These are phyloP conservation scores for Vultur gryphus DNA, from an alignment of 2,797 vertebrate genomes.

Conservation along the genomic window DNA sequence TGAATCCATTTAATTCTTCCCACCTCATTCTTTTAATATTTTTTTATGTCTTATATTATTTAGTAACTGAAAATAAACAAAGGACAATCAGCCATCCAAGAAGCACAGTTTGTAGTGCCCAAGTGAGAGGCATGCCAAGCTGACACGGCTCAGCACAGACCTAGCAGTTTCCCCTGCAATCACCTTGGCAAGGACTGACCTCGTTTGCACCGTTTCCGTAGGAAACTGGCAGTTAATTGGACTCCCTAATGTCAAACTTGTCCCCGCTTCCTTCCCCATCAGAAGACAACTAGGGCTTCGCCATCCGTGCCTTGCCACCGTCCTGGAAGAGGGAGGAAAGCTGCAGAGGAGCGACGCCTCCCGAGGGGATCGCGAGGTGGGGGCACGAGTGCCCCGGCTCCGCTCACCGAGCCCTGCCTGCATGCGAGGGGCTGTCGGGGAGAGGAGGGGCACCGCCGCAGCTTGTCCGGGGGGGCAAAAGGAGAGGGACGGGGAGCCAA, in stretches of 20 bases:
- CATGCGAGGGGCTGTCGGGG: not conserved
- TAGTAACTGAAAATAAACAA: not conserved
- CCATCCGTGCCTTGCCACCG: not conserved
- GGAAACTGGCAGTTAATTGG: not conserved
- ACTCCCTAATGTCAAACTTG: not conserved
- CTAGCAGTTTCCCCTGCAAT: no score
- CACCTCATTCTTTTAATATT: not conserved
- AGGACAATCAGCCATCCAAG: not conserved
- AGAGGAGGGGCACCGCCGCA: not conserved
- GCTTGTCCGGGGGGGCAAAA: not conserved
- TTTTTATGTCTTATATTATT: not conserved
- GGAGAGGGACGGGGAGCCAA: accelerated
- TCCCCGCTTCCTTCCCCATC: not conserved
- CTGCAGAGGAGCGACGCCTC: not conserved
- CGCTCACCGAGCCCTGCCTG: not conserved
- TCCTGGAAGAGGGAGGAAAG: not conserved
- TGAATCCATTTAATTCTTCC: not conserved
- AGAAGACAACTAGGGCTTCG: not conserved
- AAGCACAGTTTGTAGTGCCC: accelerated
- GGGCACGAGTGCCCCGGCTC: not conserved
- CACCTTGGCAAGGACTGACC: not conserved
- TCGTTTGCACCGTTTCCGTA: not conserved
- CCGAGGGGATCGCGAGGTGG: accelerated
- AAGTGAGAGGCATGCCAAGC: not conserved
- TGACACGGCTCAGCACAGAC: not conserved